Percentiles rank a stretch among this genome's conserved stretches.
Conservation (phyloP, 2,888 invertebrate species). For the Plebejus melissa region DNA sequence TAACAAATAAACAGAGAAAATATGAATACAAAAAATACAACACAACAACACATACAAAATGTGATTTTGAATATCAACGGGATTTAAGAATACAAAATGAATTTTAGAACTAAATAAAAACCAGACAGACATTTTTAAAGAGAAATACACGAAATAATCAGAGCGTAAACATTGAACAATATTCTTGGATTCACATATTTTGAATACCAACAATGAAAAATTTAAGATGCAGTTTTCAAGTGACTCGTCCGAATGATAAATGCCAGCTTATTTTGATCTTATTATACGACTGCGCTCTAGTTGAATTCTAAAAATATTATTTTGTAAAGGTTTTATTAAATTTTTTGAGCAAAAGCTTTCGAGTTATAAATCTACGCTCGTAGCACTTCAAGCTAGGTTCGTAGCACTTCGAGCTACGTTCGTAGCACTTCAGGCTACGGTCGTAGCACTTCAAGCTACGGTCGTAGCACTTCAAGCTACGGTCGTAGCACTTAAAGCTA, state of each 20-base stretch:
- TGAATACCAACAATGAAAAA: slow-evolving; percentile 10
- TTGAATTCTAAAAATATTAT: neutral
- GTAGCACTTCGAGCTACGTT: too few relatives aligned
- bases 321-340: neutral
- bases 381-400: too few relatives aligned
- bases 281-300: neutral
- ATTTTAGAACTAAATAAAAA: neutral
- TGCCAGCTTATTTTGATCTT: neutral
- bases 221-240: neutral
- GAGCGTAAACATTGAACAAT: slow-evolving; percentile 9
- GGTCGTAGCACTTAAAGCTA: too few relatives aligned
- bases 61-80: neutral
- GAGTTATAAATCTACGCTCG: too few relatives aligned
- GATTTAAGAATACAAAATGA: neutral
- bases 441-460: neutral
- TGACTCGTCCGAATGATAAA: neutral
- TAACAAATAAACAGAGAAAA: too few relatives aligned
- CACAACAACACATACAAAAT: too few relatives aligned
- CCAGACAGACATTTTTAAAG: neutral
- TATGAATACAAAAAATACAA: neutral
- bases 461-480: too few relatives aligned
- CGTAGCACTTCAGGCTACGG: too few relatives aligned
- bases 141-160: neutral
- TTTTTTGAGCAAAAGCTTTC: neutral
- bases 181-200: neutral